phyloP scores from a whole-genome alignment of 2,888 invertebrate genomes.

The Cerastis rubricosa region DNA sequence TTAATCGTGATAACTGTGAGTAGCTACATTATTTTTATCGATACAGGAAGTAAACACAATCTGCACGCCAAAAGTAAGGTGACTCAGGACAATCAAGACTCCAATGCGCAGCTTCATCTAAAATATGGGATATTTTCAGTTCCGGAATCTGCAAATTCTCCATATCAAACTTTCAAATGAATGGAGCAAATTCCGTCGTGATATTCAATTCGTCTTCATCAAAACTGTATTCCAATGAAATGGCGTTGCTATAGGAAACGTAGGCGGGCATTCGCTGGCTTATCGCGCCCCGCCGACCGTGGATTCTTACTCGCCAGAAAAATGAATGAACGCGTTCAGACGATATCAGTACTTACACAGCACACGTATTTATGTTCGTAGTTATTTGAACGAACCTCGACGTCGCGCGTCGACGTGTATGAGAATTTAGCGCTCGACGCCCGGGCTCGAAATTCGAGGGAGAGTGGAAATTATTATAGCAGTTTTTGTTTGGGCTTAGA shows the following conservation, averaged over 20 bases:
- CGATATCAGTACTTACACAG: slow-evolving; percentile 63
- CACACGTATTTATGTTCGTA: slow-evolving; percentile 54
- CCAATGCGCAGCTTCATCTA: slow-evolving; percentile 14
- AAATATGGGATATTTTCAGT: slow-evolving; percentile 29
- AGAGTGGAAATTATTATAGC: slow-evolving; percentile 50
- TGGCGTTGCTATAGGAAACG: slow-evolving; percentile 53
- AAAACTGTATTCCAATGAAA: slow-evolving; percentile 63
- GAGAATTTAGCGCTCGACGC: slow-evolving; percentile 58
- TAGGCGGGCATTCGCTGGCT: slow-evolving; percentile 62
- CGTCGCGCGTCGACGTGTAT: slow-evolving; percentile 48
- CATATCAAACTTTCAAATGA: slow-evolving; percentile 47
- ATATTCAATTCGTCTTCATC: slow-evolving; percentile 66
- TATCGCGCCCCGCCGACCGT: slow-evolving; percentile 63
- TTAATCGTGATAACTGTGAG: background rate
- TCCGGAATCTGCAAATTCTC: slow-evolving; percentile 15
- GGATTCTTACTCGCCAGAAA: slow-evolving; percentile 62
- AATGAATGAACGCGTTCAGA: slow-evolving; percentile 70
- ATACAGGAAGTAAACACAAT: slow-evolving; percentile 14
- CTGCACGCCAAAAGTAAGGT: slow-evolving; percentile 15
- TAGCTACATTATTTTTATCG: slow-evolving; percentile 4
- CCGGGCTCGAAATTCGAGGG: slow-evolving; percentile 46
- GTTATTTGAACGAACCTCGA: slow-evolving; percentile 59
- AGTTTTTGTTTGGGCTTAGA: slow-evolving; percentile 43
- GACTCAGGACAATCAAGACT: background rate
- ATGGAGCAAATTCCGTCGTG: slow-evolving; percentile 45